Evolutionary conservation across 2,113 vertebrate species (phyloP), one percentile per base, ranked within the genome.

Genomic region (Laticauda laticaudata): DNA sequence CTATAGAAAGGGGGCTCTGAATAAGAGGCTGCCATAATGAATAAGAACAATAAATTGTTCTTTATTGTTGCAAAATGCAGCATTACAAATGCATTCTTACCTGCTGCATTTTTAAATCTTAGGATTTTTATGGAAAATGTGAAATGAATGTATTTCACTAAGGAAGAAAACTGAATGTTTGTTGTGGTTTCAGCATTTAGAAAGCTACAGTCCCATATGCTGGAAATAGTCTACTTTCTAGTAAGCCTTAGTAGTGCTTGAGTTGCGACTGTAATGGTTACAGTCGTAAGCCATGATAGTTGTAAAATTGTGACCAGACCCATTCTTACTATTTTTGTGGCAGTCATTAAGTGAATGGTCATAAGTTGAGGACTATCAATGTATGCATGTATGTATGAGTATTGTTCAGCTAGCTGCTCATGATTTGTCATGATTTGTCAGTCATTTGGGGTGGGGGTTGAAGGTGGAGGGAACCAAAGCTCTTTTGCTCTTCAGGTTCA

Each of bases 71-170:
- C 34, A 39, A 39, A 39, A 56, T 81, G 54, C 0, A 0, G 0
- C 0, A 11, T 51, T 20, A 93, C 0, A 57, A 90, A 55, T 69
- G 86, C 56, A 91, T 55, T 94, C 89, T 94, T 93, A 95, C 94
- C 95, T 96, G 94, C 94, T 96, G 89, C 54, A 94, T 90, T 93
- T 94, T 95, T 94, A 93, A 81, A 90, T 93, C 92, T 92, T 92
- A 93, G 12, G 61, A 93, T 75, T 59, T 89, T 89, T 75, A 91
- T 2, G 6, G 87, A 4, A 0, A 54, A 57, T 29, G 23, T 92
- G 18, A 92, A 3, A 59, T 88, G 10, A 3, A 7, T 57, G 3
- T 26, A 55, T 91, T 85, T 54, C 64, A 39, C 54, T 43, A 43
- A 61, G 51, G 24, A 26, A 64, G 43, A 39, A 86, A 86, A 59